Conservation (phyloP, 2,113 vertebrate genomes). For the Geothlypis trichas region DNA sequence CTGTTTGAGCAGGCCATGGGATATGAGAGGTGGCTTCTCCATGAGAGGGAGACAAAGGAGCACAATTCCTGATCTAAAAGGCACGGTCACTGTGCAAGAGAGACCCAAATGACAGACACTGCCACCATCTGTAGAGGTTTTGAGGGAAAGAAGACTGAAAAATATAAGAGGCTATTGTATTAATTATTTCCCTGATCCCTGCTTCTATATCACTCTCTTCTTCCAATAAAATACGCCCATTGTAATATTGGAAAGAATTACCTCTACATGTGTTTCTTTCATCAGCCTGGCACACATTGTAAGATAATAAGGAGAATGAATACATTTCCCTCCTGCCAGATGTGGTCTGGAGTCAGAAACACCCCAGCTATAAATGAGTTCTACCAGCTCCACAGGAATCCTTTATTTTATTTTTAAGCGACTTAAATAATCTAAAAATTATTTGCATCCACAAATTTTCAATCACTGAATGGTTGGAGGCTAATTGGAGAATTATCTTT, state of each 20-base stretch:
- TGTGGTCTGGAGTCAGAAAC: neutral
- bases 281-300: neutral
- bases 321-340: neutral
- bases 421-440: slow-evolving; percentile 34
- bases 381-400: neutral
- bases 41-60: neutral
- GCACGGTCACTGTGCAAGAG: neutral
- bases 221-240: neutral
- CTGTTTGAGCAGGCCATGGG: neutral
- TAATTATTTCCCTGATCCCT: neutral
- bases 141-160: neutral
- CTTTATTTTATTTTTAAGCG: slow-evolving; percentile 27
- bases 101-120: neutral
- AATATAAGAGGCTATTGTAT: rapidly evolving
- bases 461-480: slow-evolving; percentile 13
- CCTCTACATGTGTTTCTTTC: neutral
- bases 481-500: slow-evolving; percentile 44
- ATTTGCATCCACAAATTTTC: slow-evolving; percentile 20
- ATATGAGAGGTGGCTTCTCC: neutral
- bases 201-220: neutral
- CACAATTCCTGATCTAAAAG: neutral
- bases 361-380: neutral
- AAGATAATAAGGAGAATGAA: neutral
- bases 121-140: neutral
- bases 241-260: neutral